Base-by-base conservation (phyloP, 2,113 vertebrate species). In the Erythrocebus patas region DNA sequence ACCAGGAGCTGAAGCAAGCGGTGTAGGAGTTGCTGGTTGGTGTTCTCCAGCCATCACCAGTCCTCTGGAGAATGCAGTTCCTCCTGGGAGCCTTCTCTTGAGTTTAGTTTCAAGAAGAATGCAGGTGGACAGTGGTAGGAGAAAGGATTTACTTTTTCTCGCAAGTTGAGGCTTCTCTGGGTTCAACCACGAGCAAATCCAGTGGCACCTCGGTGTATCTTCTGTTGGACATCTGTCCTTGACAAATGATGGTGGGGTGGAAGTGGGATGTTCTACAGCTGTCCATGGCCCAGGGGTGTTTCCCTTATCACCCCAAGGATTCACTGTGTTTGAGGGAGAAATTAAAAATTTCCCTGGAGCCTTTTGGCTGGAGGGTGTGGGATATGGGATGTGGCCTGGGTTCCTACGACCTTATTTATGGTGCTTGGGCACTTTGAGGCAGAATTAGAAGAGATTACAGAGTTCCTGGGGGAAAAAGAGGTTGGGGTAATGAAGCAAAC, bases 401-500 rank as follows among this genome's bases (percentile, higher is more conserved):
- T 10, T 83, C 76, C 61, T 64, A 72, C 16, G 32, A n/a, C 72
- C 81, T 86, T 22, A 40, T 55, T 87, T 92, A 43, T 90, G 55
- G 22, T 55, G 87, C 18, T 22, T 73, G 86, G 72, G 50, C 70
- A 45, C 50, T 83, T 68, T 45, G 43, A 95, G 57, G 50, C 38
- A 84, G 32, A 96, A 68, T 78, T 79, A 79, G 14, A 52, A 50
- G 38, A 30, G 18, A 96, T 85, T 79, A 89, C 32, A 78, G 89
- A 73, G 84, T 76, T 95, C 45, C 38, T n/a, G 48, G 35, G 89
- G 72, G 48, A 66, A 13, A 89, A 55, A 59, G 45, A 80, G 22
- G 45, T 92, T 97, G 75, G 93, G 96, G 92, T 94, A 96, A 94
- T 84, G 68, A 78, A 40, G 66, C 57, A 95, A 97, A 89, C 85